Conservation (phyloP, 92 coral and sea anemone species). For the Phenganax subtilis region DNA sequence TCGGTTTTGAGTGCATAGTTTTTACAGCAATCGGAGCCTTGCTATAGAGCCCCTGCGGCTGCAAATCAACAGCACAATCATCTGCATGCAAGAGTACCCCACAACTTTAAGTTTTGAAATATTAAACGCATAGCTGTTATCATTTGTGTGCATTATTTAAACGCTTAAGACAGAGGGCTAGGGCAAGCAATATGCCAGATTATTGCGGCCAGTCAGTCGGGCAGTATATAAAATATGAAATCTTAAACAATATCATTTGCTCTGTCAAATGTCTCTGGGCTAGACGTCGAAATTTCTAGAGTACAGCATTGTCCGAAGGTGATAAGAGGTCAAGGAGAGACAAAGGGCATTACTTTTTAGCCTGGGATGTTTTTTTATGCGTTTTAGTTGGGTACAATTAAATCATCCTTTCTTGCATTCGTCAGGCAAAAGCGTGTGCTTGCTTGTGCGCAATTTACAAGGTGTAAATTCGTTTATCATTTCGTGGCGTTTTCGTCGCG, state of each 20-base stretch:
- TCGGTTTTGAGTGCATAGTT: neutral
- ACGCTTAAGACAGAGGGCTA: neutral
- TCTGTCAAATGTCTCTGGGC: too few relatives aligned
- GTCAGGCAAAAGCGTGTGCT: neutral
- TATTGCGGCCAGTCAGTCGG: neutral
- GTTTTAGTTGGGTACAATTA: neutral
- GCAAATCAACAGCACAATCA: conserved; percentile 29
- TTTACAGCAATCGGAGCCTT: neutral
- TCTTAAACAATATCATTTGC: too few relatives aligned
- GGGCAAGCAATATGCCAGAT: neutral
- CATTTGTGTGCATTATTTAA: conserved; percentile 29
- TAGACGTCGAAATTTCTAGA: neutral
- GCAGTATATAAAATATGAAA: neutral
- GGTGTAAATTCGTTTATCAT: neutral
- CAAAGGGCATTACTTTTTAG: neutral
- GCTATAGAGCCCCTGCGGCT: conserved; percentile 8
- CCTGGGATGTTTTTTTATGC: neutral
- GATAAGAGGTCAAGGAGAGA: conserved; percentile 7
- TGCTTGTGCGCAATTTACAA: neutral
- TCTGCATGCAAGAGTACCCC: conserved; percentile 4
- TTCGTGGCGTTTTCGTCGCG: neutral
- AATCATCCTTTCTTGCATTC: neutral
- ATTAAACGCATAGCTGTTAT: conserved; percentile 27
- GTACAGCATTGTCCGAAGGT: neutral
- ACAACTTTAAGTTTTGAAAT: conserved; percentile 19